Evolutionary conservation across 1,140 invertebrate genomes (phyloP), one percentile per base, ranked within the genome.

Genomic region (Scaptomyza hsui): DNA sequence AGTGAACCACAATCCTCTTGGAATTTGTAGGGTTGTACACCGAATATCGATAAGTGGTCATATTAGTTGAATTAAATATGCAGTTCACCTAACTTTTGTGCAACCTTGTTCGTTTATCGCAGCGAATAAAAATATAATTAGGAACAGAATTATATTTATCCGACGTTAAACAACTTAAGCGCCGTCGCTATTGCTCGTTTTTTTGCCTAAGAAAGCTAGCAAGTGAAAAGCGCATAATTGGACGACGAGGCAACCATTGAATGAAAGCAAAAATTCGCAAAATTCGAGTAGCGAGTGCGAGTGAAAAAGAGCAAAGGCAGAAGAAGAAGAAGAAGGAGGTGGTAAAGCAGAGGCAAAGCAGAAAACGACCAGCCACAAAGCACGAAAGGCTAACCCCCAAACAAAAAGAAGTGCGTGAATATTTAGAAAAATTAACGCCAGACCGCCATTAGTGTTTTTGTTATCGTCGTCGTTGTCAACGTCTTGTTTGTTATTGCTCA

Each of bases 401-500:
- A 72, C 52, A 65, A 73, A 56, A 69, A 72, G 53, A 68, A 74
- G 72, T 74, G 72, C 72, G 72, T 74, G 72, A 74, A 74, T 74
- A 74, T 74, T 74, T 74, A 74, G 71, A 64, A 70, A 74, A 74
- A 74, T 64, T 74, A 74, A 74, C 72, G 72, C 72, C 67, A 63
- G 41, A 64, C 59, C 70, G 70, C 70, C 70, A 72, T 72, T 67
- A 68, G 63, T 72, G 63, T 72, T 72, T 68, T 61, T 72, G 51
- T 73, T 69, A 55, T 61, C 42, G 55, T 71, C 53, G 52, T 56
- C 60, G 67, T 70, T 24, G 47, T 63, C 39, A 32, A 49, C 48
- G 57, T 71, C 29, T 67, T 49, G 26, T 68, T 72, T 72, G 37
- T 68, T 68, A 49, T 68, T 68, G 63, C 55, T 49, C 21, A 60